Evolutionary conservation across 2,113 vertebrate genomes (phyloP), one percentile per base, ranked within the genome.

Genomic region (Oncorhynchus gorbuscha): DNA sequence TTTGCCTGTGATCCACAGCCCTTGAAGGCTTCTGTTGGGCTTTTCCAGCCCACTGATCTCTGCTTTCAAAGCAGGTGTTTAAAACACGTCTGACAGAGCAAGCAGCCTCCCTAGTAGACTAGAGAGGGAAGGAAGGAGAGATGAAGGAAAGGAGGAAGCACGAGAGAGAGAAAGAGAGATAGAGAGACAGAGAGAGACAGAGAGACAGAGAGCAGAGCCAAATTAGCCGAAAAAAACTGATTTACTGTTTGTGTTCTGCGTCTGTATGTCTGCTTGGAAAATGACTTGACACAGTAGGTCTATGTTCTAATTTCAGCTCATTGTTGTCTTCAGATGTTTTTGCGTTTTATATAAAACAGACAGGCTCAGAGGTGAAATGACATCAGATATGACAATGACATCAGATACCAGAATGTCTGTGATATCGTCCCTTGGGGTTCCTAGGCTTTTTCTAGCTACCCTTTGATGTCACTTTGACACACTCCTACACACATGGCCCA

Each of bases 31-130:
- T 91, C 88, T 89, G 89, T 81, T 82, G 87, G 88, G 87, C 86
- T 88, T 90, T 90, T 89, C 82, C 86, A 80, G 72, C 1, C 59
- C 76, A 83, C 85, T 89, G 89, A 90, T 90, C 86, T 92, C 80
- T 83, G 81, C 83, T 86, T 89, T 91, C 90, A 92, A 89, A 91
- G 90, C 89, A 89, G 86, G 84, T 85, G 88, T 90, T 90, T 89
- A 84, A 91, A 87, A 82, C 81, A 79, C 75, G 30, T 76, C 84
- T 76, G 86, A 84, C 77, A 81, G 69, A 85, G 75, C 69, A 69
- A 85, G 74, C 71, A 69, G 74, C 67, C 8, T 81, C 75, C 8
- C 71, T 64, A 32, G 77, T 55, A 74, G 71, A 86, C 69, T 74
- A 80, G 75, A 66, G 58, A 26, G 76, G 61, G 24, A 64, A 35